Conservation (phyloP, 1,140 invertebrate genomes). For the Lasaia peninsularis region DNA sequence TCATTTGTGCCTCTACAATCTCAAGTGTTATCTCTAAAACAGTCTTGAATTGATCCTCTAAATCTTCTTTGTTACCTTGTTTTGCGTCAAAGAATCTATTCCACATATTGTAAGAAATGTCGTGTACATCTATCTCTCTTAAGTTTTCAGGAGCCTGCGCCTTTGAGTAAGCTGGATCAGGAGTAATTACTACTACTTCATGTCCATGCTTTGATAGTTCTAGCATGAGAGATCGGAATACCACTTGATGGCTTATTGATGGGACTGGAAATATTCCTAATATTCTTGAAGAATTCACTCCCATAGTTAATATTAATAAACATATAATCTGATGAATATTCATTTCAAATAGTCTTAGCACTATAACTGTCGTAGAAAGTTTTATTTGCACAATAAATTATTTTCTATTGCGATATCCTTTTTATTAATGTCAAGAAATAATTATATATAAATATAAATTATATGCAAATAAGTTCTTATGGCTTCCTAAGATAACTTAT, state of each 20-base stretch:
- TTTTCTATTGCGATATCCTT: neutral
- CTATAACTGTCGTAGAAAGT: neutral
- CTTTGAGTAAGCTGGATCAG: constrained; percentile 4
- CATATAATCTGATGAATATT: neutral
- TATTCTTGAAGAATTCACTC: neutral
- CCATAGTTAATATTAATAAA: neutral
- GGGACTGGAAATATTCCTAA: constrained; percentile 12
- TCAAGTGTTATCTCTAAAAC: constrained; percentile 1
- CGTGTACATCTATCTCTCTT: constrained; percentile 10
- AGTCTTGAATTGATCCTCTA: neutral
- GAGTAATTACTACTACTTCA: constrained; percentile 3
- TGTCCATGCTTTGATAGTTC: neutral
- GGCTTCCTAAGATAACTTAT: neutral
- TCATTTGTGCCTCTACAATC: constrained; percentile 26
- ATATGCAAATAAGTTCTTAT: neutral
- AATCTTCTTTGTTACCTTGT: constrained; percentile 1
- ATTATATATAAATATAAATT: too few species aligned
- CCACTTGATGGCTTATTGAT: constrained; percentile 14
- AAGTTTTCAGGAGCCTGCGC: neutral
- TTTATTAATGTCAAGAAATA: neutral
- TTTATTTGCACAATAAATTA: neutral
- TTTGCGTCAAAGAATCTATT: neutral
- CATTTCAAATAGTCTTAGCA: neutral
- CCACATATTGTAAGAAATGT: constrained; percentile 11
- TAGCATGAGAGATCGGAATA: constrained; percentile 6